Evolutionary conservation across 2,113 vertebrate genomes (phyloP).

Genomic region (Amazona guildingii): DNA sequence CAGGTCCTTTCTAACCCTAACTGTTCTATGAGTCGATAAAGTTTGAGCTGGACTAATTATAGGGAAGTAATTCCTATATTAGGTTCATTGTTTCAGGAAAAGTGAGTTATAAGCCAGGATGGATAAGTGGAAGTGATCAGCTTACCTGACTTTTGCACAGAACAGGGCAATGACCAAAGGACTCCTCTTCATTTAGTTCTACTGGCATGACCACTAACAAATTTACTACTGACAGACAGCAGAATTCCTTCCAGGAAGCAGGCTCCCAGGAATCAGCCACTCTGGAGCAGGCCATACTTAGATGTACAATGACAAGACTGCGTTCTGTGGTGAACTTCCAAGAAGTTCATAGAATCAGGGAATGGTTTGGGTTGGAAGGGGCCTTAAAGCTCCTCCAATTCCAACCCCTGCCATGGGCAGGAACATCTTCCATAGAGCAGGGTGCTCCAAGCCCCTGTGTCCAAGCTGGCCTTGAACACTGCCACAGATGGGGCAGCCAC

Average conservation of each 20-base stretch:
- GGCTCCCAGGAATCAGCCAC: background rate
- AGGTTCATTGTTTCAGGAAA: background rate
- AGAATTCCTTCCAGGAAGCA: background rate
- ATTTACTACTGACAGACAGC: accelerated
- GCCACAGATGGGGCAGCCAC: background rate
- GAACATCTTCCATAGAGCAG: background rate
- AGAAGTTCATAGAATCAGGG: background rate
- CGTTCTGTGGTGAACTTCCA: accelerated
- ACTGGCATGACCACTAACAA: background rate
- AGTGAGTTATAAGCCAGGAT: background rate
- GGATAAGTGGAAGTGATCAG: background rate
- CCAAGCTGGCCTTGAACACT: background rate
- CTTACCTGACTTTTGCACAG: background rate
- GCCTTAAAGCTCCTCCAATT: background rate
- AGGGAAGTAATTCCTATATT: background rate
- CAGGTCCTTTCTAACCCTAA: background rate
- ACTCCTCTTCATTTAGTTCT: background rate
- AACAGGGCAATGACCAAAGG: background rate
- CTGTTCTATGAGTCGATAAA: background rate
- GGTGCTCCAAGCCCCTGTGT: background rate
- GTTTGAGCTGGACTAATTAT: background rate
- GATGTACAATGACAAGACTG: accelerated
- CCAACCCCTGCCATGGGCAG: background rate
- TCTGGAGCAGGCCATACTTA: accelerated
- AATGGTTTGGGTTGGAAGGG: background rate